phyloP scores from a whole-genome alignment of 2,888 invertebrate genomes.

The Ischnus inquisitorius region DNA sequence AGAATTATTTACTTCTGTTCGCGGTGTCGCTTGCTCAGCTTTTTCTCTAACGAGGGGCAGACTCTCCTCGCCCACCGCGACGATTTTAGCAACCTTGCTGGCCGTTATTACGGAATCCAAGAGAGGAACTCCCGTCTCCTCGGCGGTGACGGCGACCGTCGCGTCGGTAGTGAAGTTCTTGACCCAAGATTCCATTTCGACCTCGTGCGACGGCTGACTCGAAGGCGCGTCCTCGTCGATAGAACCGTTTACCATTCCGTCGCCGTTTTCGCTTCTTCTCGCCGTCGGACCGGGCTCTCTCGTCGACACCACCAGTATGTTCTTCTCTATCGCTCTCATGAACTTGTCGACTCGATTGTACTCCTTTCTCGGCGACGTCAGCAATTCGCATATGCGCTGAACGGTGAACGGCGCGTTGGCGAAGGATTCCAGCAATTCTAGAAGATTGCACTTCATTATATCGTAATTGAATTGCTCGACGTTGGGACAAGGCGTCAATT shows the following conservation, averaged over 20 bases:
- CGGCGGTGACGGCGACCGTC: conserved; percentile 72
- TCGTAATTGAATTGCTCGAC: conserved; percentile 96
- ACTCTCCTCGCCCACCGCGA: conserved; percentile 56
- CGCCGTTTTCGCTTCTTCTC: conserved; percentile 83
- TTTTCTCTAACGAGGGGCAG: conserved; percentile 83
- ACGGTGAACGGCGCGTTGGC: conserved; percentile 97
- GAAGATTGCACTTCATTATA: conserved; percentile 93
- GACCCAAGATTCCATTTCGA: conserved; percentile 84
- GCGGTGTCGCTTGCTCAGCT: conserved; percentile 74
- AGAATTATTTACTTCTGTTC: conserved; percentile 26
- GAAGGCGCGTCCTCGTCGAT: conserved; percentile 72
- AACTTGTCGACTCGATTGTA: conserved; percentile 98
- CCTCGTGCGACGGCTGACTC: conserved; percentile 75
- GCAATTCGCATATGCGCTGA: conserved; percentile 97
- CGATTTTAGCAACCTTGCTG: conserved; percentile 84
- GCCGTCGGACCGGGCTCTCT: conserved; percentile 85
- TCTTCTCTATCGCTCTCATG: conserved; percentile 98
- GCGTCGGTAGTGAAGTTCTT: conserved; percentile 80
- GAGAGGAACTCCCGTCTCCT: conserved; percentile 75
- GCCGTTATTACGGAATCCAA: conserved; percentile 73
- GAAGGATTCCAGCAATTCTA: conserved; percentile 94
- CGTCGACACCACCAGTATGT: conserved; percentile 93
- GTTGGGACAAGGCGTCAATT: conserved; percentile 95
- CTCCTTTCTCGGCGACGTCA: conserved; percentile 96
- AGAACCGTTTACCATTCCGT: conserved; percentile 84